phyloP scores from a whole-genome alignment of 2,113 vertebrate genomes.

The Ictalurus furcatus region DNA sequence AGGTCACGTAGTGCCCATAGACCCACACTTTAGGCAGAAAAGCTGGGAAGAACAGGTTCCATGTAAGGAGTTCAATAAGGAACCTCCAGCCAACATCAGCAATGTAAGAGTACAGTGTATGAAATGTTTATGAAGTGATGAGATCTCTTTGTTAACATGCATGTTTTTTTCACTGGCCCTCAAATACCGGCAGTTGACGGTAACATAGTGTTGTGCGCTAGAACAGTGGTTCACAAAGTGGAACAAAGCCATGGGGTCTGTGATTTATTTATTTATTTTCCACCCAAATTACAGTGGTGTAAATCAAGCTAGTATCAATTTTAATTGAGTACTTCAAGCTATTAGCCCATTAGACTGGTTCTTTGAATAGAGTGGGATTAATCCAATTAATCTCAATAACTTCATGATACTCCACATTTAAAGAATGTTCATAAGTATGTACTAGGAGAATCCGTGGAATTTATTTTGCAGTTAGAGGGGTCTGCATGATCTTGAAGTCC shows the following conservation, averaged over 20 bases:
- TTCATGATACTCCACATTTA: not conserved
- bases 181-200: not conserved
- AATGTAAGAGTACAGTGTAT: constrained; percentile 75
- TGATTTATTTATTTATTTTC: not conserved
- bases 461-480: not conserved
- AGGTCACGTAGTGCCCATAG: constrained; percentile 92
- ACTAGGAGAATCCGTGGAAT: not conserved
- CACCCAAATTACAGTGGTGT: not conserved
- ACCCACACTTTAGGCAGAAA: constrained; percentile 83
- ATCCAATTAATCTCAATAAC: not conserved
- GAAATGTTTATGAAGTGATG: not conserved
- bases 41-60: constrained; percentile 82
- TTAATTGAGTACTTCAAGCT: not conserved
- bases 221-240: not conserved
- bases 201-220: not conserved
- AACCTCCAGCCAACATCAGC: constrained; percentile 78
- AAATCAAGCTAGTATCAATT: not conserved
- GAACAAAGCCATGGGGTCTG: not conserved
- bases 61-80: constrained; percentile 59
- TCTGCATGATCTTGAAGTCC: not conserved
- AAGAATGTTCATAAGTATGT: not conserved
- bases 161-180: not conserved
- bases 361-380: not conserved
- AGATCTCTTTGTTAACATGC: not conserved
- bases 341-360: not conserved